Percentiles rank a stretch among this genome's conserved stretches.
phyloP scores from a whole-genome alignment of 2,797 vertebrate genomes.

The Varecia variegata region DNA sequence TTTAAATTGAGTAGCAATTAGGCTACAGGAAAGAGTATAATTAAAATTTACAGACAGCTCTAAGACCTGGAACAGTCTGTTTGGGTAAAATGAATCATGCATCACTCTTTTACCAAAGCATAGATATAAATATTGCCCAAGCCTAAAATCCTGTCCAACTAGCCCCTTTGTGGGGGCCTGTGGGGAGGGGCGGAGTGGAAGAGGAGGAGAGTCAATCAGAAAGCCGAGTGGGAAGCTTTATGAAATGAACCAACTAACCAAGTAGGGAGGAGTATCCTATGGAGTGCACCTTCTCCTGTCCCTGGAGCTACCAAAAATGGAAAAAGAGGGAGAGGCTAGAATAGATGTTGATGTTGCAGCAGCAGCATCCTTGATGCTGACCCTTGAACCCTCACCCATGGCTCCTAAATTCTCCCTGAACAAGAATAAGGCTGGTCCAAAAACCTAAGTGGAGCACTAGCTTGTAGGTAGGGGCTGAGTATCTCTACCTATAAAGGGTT shows the following conservation, averaged over 20 bases:
- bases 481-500: not conserved
- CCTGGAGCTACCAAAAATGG: not conserved
- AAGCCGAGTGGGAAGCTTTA: not conserved
- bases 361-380: not conserved
- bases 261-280: not conserved
- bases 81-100: not conserved
- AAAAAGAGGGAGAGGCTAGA: not conserved
- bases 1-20: not conserved
- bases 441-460: not conserved
- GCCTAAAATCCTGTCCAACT: not conserved
- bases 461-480: not conserved
- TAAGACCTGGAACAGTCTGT: not conserved
- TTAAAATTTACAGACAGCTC: not conserved
- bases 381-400: not conserved
- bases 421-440: not conserved
- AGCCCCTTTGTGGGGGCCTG: not conserved
- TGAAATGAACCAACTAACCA: not conserved
- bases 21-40: not conserved
- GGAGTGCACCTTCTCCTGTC: not conserved
- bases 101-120: not conserved
- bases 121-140: not conserved
- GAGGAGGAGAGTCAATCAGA: not conserved
- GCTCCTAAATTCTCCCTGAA: not conserved
- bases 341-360: not conserved
- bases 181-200: not conserved